Conservation (phyloP, 2,797 vertebrate species). For the Cichlasoma orientale region DNA sequence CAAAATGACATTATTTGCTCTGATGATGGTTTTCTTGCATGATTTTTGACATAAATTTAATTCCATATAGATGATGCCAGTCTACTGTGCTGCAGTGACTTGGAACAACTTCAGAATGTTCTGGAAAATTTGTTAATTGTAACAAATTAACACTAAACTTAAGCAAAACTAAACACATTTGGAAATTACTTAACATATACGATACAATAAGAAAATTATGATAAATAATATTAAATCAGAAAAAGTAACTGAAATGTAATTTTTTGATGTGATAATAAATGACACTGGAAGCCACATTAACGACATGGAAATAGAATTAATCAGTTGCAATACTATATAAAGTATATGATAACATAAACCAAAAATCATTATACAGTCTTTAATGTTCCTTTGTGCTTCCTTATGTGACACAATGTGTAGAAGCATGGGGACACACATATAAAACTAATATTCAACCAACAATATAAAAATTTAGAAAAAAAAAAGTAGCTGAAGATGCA, state of each 20-base stretch:
- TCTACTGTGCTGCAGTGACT: not conserved
- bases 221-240: not conserved
- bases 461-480: too few relatives aligned
- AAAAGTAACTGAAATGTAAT: accelerated
- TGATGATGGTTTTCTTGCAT: too few relatives aligned
- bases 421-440: too few relatives aligned
- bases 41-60: too few relatives aligned
- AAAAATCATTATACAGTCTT: not conserved
- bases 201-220: not conserved
- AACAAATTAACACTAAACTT: not conserved
- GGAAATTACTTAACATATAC: not conserved
- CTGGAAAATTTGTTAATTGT: not conserved
- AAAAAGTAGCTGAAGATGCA: too few relatives aligned
- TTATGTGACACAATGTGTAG: too few relatives aligned
- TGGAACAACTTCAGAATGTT: not conserved
- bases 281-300: accelerated
- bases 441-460: too few relatives aligned
- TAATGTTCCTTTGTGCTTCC: too few relatives aligned
- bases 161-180: not conserved
- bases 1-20: too few relatives aligned
- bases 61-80: too few relatives aligned
- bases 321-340: not conserved
- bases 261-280: not conserved
- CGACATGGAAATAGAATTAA: not conserved
- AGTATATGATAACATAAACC: not conserved